Evolutionary conservation across 2,797 vertebrate genomes (phyloP).

Genomic region (Salarias fasciatus): DNA sequence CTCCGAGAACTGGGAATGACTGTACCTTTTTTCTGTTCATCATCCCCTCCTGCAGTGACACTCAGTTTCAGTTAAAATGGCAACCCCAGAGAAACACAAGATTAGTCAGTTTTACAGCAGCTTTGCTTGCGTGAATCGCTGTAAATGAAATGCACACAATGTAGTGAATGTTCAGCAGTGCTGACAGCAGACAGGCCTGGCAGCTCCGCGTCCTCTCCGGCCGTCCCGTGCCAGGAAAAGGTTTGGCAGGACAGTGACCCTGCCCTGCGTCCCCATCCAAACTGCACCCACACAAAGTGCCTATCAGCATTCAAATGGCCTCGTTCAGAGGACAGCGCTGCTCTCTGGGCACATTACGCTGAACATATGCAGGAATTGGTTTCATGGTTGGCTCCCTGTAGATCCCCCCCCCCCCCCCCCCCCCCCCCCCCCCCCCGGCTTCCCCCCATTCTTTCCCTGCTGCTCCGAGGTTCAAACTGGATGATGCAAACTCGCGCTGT

Average conservation of each 20-base stretch:
- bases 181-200: conserved; percentile 2
- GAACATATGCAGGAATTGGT: conserved; percentile 1
- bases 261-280: conserved; percentile 28
- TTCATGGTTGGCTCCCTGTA: conserved; percentile 1
- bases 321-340: not conserved
- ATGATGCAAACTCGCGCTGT: conserved; percentile 39
- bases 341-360: conserved; percentile 17
- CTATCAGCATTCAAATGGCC: conserved; percentile 28
- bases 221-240: not conserved
- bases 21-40: too few relatives aligned
- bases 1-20: too few relatives aligned
- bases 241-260: conserved; percentile 6
- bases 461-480: conserved; percentile 28
- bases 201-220: conserved; percentile 17
- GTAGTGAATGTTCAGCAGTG: not conserved
- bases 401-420: too few relatives aligned
- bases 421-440: too few relatives aligned
- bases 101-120: too few relatives aligned
- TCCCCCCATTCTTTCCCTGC: conserved; percentile 7
- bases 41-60: too few relatives aligned
- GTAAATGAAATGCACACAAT: conserved; percentile 1
- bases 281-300: conserved; percentile 10
- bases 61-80: too few relatives aligned
- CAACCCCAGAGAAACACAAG: too few relatives aligned
- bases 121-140: conserved; percentile 3